Evolutionary conservation across 2,113 vertebrate genomes (phyloP), one percentile per base, ranked within the genome.

Genomic region (Callocephalon fimbriatum): DNA sequence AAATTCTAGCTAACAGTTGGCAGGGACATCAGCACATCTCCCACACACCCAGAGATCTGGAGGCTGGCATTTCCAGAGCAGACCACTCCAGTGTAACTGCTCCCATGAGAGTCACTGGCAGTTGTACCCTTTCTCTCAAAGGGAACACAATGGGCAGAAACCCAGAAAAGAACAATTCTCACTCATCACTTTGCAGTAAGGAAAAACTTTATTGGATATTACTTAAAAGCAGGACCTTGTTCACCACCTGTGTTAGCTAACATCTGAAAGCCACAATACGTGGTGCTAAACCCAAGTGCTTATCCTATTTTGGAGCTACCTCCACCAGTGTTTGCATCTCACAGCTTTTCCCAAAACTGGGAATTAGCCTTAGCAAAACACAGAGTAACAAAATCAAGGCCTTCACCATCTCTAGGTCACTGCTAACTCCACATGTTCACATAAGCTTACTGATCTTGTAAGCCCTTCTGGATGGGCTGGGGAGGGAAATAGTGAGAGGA

Each of bases 1-100:
- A 84, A 76, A 94, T 78, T 92, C 40, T 53, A 73, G 71, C 73
- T 47, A 85, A 56, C 72, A 78, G 70, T 32, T 95, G 83, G 56
- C 20, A 5, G 66, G 42, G 58, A 62, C 66, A 70, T 48, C 74
- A 56, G 16, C 48, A 86, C 31, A 42, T 50, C 59, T 86, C 32
- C 38, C 38, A 58, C 38, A 32, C 17, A 54, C 9, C 1, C 29
- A 66, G 13, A 67, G 65, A 72, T 67, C 2, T 73, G 31, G 20
- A 66, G n/a, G 27, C 48, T 51, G 44, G 4, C 27, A 54, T 88
- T 88, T 77, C 74, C 32, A 70, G 32, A 84, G 37, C 26, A 78
- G 56, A 72, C 4, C 70, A 50, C 19, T 32, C 29, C 47, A 25
- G 16, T 18, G 0, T 25, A 68, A 54, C 23, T 48, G 72, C 10